A percentile compares a stretch with the other conserved stretches of the same genome.
Conservation (phyloP, 2,888 invertebrate species). For the Acronicta psi region DNA sequence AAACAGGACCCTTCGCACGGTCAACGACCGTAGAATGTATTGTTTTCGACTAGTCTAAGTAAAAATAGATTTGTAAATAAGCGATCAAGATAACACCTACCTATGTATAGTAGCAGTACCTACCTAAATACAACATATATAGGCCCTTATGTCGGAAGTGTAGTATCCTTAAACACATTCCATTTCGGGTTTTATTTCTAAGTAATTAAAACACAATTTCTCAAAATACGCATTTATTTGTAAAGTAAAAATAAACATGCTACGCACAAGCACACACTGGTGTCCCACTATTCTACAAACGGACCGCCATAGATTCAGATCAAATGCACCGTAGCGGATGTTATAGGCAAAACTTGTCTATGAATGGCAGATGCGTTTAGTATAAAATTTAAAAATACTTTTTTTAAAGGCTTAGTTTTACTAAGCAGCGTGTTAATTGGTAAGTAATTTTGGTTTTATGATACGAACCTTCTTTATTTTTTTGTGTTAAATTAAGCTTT, state of each 20-base stretch:
- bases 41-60: too few species aligned
- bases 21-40: too few species aligned
- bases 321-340: slow-evolving; percentile 45
- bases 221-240: slow-evolving; percentile 42
- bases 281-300: slow-evolving; percentile 53
- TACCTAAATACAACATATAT: too few species aligned
- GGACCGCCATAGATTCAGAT: slow-evolving; percentile 48
- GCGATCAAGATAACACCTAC: too few species aligned
- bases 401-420: too few species aligned
- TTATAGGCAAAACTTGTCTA: slow-evolving; percentile 15
- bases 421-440: not conserved
- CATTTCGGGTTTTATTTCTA: not conserved
- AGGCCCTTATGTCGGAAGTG: too few species aligned
- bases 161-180: not conserved
- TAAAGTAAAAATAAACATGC: slow-evolving; percentile 37
- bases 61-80: too few species aligned
- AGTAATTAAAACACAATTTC: slow-evolving; percentile 40
- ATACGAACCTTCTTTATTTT: not conserved
- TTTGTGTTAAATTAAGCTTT: not conserved
- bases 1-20: too few species aligned
- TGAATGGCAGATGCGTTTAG: slow-evolving; percentile 12
- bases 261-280: slow-evolving; percentile 20
- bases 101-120: too few species aligned
- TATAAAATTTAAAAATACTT: not conserved
- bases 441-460: not conserved